These are phyloP conservation scores for Podarcis raffonei DNA, from an alignment of 2,113 vertebrate genomes.

Conservation along the genomic window DNA sequence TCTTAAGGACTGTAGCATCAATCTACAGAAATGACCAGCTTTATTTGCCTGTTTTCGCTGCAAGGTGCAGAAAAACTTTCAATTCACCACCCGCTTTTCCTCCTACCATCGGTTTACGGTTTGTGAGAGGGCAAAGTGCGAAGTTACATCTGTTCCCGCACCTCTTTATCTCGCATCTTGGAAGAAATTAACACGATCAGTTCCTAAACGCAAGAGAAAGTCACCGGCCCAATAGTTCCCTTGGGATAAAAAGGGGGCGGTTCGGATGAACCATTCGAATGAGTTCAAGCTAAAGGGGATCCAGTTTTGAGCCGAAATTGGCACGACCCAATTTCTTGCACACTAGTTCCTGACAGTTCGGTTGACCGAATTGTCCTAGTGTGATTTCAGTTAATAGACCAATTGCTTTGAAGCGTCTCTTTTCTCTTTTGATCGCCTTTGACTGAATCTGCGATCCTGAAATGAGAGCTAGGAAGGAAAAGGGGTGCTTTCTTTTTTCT, in stretches of 20 bases:
- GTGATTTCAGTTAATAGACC: background rate
- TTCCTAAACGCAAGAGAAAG: background rate
- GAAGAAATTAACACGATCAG: background rate
- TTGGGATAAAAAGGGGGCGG: background rate
- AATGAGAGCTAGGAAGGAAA: too few relatives aligned
- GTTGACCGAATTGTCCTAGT: too few relatives aligned
- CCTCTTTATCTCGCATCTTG: background rate
- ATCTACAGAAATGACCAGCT: background rate
- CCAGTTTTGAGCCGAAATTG: background rate
- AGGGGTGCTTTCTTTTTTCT: too few relatives aligned
- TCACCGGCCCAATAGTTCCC: background rate
- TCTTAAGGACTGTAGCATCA: background rate
- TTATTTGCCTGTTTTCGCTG: background rate
- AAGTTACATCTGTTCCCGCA: background rate
- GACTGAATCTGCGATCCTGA: background rate
- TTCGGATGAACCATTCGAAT: background rate
- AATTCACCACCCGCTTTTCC: background rate
- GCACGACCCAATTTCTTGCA: background rate
- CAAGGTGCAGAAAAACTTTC: background rate
- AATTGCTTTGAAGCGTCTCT: background rate
- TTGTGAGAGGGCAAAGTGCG: background rate
- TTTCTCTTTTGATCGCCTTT: background rate
- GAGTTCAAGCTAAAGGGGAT: background rate
- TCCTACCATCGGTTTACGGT: background rate
- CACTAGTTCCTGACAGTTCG: too few relatives aligned